Percentiles rank a stretch among this genome's conserved stretches.
phyloP scores from a whole-genome alignment of 2,113 vertebrate species.

The Cyprinodon brontotheroides region DNA sequence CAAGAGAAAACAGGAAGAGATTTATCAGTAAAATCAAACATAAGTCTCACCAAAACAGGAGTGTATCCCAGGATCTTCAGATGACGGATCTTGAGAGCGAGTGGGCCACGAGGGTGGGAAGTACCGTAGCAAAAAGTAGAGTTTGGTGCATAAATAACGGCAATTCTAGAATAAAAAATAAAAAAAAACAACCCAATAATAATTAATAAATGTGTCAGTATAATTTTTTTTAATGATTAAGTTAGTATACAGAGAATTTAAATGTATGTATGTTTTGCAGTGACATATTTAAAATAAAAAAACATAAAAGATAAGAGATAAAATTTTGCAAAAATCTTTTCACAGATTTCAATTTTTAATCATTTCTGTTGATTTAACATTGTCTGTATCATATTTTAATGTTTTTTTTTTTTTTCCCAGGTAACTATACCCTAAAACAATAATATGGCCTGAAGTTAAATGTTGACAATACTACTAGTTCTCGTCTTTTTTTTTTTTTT shows the following conservation, averaged over 20 bases:
- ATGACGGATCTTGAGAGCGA: constrained; percentile 86
- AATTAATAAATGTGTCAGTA: not conserved
- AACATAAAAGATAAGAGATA: too few species aligned
- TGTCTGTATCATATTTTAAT: too few species aligned
- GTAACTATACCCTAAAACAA: too few species aligned
- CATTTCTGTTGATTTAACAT: too few species aligned
- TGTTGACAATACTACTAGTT: too few species aligned
- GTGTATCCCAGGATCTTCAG: constrained; percentile 85
- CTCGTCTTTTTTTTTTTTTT: too few species aligned
- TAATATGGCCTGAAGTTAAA: too few species aligned
- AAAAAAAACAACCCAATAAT: not conserved
- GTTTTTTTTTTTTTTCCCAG: too few species aligned
- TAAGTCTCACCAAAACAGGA: constrained; percentile 85
- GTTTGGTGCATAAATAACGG: constrained; percentile 78
- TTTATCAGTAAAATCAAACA: not conserved
- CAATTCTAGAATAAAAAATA: constrained; percentile 79
- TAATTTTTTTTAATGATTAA: constrained; percentile 3
- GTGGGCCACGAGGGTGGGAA: constrained; percentile 76
- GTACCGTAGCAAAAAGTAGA: constrained; percentile 82
- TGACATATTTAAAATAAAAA: too few species aligned
- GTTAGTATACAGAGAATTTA: not conserved
- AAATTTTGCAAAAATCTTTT: too few species aligned
- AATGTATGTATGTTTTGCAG: too few species aligned
- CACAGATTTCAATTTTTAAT: too few species aligned
- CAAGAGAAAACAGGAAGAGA: not conserved